These are phyloP conservation scores for Parthenolecanium corni DNA, from an alignment of 2,888 invertebrate species.

Conservation along the genomic window DNA sequence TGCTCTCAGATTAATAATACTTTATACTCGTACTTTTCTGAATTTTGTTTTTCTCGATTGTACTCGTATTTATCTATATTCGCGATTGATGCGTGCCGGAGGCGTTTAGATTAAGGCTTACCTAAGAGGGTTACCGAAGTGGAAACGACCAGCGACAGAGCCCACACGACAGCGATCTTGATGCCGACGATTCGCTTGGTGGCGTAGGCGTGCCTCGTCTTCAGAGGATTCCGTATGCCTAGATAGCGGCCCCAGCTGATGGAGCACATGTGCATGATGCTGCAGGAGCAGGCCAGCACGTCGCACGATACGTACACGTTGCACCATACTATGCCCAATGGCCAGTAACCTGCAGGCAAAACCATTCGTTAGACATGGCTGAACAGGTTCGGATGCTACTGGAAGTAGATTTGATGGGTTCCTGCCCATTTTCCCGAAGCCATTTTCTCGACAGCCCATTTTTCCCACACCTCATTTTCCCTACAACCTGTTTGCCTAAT, in stretches of 20 bases:
- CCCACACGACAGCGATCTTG: conserved; percentile 86
- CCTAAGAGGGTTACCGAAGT: conserved; percentile 75
- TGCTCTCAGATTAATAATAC: background rate
- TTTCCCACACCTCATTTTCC: too few relatives aligned
- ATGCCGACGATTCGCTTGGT: conserved; percentile 71
- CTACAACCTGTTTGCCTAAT: too few relatives aligned
- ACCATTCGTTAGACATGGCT: background rate
- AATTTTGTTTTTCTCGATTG: background rate
- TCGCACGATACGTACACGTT: conserved; percentile 92
- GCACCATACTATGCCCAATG: conserved; percentile 82
- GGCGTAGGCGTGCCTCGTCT: conserved; percentile 64
- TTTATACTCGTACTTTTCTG: background rate
- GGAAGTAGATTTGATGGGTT: too few relatives aligned
- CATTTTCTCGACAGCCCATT: background rate
- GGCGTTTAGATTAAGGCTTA: conserved; percentile 39
- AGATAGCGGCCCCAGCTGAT: conserved; percentile 79
- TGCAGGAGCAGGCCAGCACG: conserved; percentile 86
- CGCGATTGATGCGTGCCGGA: background rate
- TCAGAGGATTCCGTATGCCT: conserved; percentile 79
- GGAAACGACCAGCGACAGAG: conserved; percentile 76
- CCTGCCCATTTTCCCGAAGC: background rate
- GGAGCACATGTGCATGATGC: conserved; percentile 91
- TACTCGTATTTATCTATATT: background rate
- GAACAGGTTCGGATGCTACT: too few relatives aligned
- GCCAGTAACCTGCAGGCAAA: conserved; percentile 68